phyloP scores from a whole-genome alignment of 2,888 invertebrate genomes.

The Yponomeuta sedellus region DNA sequence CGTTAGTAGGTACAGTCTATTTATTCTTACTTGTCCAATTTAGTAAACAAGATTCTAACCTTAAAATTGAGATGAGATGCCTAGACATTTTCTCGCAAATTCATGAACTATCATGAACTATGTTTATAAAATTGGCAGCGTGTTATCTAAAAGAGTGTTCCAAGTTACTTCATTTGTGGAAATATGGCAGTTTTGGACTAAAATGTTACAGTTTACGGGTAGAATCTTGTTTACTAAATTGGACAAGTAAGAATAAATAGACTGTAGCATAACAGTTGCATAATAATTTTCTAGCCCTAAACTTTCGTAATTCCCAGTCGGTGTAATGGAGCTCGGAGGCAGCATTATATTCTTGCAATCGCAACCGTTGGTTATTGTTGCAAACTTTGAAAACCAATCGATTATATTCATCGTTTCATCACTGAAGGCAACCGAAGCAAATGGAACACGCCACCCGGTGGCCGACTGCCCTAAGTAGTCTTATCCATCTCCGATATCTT shows the following conservation, averaged over 20 bases:
- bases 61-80: too few species aligned
- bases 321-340: constrained; percentile 10
- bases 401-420: constrained; percentile 3
- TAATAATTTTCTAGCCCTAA: background rate
- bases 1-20: background rate
- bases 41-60: too few species aligned
- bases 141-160: too few species aligned
- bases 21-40: too few species aligned
- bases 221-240: too few species aligned
- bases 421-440: constrained; percentile 19
- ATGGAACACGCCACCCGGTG: constrained; percentile 12
- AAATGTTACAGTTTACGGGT: too few species aligned
- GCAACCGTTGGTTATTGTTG: background rate
- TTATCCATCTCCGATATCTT: background rate
- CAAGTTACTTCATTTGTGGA: too few species aligned
- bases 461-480: background rate
- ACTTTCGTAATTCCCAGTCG: constrained; percentile 17
- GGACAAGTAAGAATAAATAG: too few species aligned
- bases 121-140: too few species aligned
- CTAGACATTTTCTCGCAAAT: too few species aligned
- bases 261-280: constrained; percentile 6
- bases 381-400: constrained; percentile 1
- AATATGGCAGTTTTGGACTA: too few species aligned
- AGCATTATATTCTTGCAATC: constrained; percentile 1
- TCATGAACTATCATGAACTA: too few species aligned